Base-by-base conservation (phyloP, 2,113 vertebrate genomes). In the Pomatostomus ruficeps region DNA sequence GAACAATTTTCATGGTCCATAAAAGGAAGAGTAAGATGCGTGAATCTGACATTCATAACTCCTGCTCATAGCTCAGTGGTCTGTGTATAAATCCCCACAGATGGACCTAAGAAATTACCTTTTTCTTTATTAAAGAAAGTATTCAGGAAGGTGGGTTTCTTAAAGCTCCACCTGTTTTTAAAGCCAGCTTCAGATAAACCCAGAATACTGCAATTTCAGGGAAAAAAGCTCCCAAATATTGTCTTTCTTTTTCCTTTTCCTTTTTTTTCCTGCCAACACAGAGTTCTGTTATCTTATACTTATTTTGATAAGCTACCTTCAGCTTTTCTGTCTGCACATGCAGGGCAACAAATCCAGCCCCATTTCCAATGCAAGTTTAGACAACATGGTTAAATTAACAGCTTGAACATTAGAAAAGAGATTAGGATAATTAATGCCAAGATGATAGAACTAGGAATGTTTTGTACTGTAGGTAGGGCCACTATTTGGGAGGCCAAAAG, bases 351-450 rank as follows among this genome's bases (percentile, higher is more conserved):
- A 97, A 98, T 97, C 97, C 97, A 96, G 79, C 88, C 93, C 93
- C 93, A 96, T 91, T 97, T 97, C 93, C 94, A 96, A 92, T 96
- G 96, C 97, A 97, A 97, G 97, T 98, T 97, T 97, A 97, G 97
- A 97, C 97, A 97, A 82, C 95, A 78, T 96, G 87, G 93, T 91
- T 96, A 98, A 98, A 97, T 97, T 97, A 97, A 97, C 96, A 97
- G 92, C 97, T 95, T 97, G 97, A 97, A 96, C 97, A 96, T 95
- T 97, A 97, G 91, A 96, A 96, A 97, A 97, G 95, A 97, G 97
- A 98, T 98, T 97, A 98, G 82, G 95, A 92, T 97, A 98, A 97
- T 97, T 97, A 97, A 97, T 97, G 97, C 97, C 97, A 98, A 97
- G 97, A 97, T 97, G 96, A 97, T 96, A 97, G 96, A 97, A 97